Evolutionary conservation across 2,888 invertebrate species (phyloP), one percentile per base, ranked within the genome.

Genomic region (Anthophora plumipes): DNA sequence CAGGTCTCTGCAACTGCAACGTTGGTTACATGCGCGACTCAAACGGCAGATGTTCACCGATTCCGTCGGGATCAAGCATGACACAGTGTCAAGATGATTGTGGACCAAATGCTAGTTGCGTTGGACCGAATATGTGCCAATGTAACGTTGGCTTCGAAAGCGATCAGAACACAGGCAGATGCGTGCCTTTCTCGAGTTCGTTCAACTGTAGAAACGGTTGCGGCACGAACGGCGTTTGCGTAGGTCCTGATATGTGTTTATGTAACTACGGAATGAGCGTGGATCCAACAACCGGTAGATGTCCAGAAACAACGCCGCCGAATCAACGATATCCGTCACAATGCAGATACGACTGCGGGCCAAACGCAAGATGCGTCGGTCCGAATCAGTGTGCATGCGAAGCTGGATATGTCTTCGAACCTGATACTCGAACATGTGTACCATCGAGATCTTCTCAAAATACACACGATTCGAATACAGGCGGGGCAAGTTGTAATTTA

Each of bases 321-420:
- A 7, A 11, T 12, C 17, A 7, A 1, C 64, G 14, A 17, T n/a
- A 14, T 4, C n/a, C 48, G 8, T 2, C 66, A 1, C 52, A 20
- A 1, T 92, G 90, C 59, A 75, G 72, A 39, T 92, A 85, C 87
- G 94, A 90, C 1, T 94, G 94, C 76, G 85, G 83, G 0, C 87
- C 78, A 0, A 94, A 95, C 85, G 95, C 95, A 0, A 88, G 92
- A 77, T 94, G 96, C 83, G 91, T 94, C 0, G 94, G 93, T 0
- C 94, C 95, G 0, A 94, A 95, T 74, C 92, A 93, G 37, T 96
- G 96, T 89, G 92, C 92, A 2, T 96, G 96, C 87, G 92, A 93
- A 83, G 89, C 90, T 2, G 95, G 95, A 7, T 94, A 90, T 77
- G 91, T 93, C 72, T 95, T 3, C 17, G 82, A 88, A 3, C 64